phyloP scores from a whole-genome alignment of 2,888 invertebrate species.

The Synergus gifuensis region DNA sequence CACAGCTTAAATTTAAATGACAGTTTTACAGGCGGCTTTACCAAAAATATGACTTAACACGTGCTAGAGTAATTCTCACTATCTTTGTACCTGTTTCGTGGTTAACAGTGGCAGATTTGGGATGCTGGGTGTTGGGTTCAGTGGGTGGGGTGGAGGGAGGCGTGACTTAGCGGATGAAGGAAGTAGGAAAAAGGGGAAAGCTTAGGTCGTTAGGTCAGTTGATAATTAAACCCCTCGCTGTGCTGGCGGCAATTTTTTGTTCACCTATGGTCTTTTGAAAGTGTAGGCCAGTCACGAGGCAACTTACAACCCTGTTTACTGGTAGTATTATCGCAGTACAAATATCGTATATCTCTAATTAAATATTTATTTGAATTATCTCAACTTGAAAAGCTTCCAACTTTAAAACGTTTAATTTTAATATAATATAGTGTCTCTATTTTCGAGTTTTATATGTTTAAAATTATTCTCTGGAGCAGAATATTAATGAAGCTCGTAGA shows the following conservation, averaged over 20 bases:
- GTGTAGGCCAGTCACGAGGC: not conserved
- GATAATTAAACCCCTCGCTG: not conserved
- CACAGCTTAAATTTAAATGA: not conserved
- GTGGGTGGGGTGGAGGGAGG: not conserved
- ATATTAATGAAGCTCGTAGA: not conserved
- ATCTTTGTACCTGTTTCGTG: conserved; percentile 21
- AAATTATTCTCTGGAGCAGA: not conserved
- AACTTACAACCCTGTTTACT: not conserved
- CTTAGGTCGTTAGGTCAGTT: conserved; percentile 1
- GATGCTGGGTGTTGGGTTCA: not conserved
- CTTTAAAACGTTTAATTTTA: not conserved
- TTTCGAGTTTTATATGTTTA: too few species aligned
- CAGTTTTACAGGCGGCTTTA: not conserved
- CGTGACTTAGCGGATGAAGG: not conserved
- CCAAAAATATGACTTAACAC: not conserved
- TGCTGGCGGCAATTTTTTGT: not conserved
- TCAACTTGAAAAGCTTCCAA: not conserved
- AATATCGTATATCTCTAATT: too few species aligned
- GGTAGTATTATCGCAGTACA: not conserved
- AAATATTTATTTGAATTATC: too few species aligned
- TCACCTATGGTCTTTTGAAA: not conserved
- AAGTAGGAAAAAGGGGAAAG: not conserved
- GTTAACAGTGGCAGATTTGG: not conserved
- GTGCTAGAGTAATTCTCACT: not conserved
- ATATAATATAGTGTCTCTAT: not conserved